Percentiles rank a stretch among this genome's conserved stretches.
These are phyloP conservation scores for Catocala nupta DNA, from an alignment of 2,888 invertebrate species.

Conservation along the genomic window DNA sequence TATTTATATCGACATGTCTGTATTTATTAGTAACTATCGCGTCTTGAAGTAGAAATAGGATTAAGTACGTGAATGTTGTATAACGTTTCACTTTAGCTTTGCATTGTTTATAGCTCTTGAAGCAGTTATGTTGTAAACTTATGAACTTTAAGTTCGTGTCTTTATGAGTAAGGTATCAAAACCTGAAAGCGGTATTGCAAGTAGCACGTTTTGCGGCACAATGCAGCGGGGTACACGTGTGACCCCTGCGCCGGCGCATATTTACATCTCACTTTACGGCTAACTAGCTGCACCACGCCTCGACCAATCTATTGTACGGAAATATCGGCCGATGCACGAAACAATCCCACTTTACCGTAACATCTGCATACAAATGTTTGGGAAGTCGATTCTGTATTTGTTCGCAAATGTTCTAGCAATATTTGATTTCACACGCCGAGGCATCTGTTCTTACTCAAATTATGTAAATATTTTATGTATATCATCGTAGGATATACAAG, in stretches of 20 bases:
- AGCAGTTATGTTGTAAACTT: no score
- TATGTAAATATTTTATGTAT: constrained; percentile 29
- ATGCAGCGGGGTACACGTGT: constrained; percentile 39
- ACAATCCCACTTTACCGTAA: constrained; percentile 79
- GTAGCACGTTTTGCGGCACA: constrained; percentile 31
- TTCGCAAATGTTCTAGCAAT: constrained; percentile 41
- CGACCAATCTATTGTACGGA: constrained; percentile 80
- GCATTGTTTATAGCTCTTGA: no score
- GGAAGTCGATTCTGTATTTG: constrained; percentile 65
- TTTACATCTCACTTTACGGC: constrained; percentile 72
- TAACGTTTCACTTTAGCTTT: not conserved
- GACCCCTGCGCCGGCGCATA: constrained; percentile 66
- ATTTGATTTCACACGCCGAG: constrained; percentile 38
- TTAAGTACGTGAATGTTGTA: no score
- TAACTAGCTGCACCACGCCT: constrained; percentile 71
- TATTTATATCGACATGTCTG: constrained; percentile 36
- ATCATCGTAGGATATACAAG: constrained; percentile 22
- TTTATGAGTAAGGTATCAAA: not conserved
- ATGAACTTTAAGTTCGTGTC: no score
- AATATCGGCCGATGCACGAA: constrained; percentile 79
- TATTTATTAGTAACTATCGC: constrained; percentile 37
- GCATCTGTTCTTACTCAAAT: constrained; percentile 20
- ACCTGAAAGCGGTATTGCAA: constrained; percentile 17
- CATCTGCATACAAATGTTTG: constrained; percentile 82
- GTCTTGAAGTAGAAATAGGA: constrained; percentile 14